Evolutionary conservation across 37 sponge, comb jelly and placozoan genomes (phyloP).

Genomic region (Eunapius fragilis): DNA sequence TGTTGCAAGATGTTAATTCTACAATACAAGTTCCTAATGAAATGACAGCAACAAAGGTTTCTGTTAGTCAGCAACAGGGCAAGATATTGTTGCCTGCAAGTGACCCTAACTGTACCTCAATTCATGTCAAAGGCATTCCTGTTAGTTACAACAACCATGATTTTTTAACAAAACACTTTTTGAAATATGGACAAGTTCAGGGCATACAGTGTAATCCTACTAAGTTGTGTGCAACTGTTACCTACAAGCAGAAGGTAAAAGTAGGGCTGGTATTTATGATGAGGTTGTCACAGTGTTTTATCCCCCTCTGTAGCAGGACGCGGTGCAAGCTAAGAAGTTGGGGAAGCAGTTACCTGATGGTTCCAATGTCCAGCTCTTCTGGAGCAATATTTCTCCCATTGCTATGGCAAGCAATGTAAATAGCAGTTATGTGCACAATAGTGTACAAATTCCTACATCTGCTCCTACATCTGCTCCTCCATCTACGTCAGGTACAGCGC

Average conservation of each 20-base stretch:
- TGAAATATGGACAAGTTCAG: slow-evolving; percentile 57
- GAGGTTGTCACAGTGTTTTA: too few relatives aligned
- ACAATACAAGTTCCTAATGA: background rate
- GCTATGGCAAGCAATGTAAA: background rate
- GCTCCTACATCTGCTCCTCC: background rate
- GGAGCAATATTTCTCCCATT: background rate
- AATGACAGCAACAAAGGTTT: background rate
- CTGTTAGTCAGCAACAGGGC: background rate
- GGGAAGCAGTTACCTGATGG: background rate
- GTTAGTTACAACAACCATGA: slow-evolving; percentile 36
- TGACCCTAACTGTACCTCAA: background rate
- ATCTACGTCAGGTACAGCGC: background rate
- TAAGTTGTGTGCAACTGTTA: slow-evolving; percentile 70
- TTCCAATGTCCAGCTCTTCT: background rate
- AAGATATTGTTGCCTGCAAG: background rate
- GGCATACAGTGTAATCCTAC: slow-evolving; percentile 36
- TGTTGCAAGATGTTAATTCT: background rate
- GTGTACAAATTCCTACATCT: background rate
- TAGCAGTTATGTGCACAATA: background rate
- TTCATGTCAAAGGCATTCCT: slow-evolving; percentile 79
- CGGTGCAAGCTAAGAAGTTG: background rate
- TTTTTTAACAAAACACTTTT: slow-evolving; percentile 48
- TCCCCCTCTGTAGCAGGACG: background rate
- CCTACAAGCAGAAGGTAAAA: background rate
- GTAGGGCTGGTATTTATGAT: too few relatives aligned